Percentiles rank a stretch among this genome's conserved stretches.
Evolutionary conservation across 2,888 invertebrate species (phyloP).

Genomic region (Urechis unicinctus): DNA sequence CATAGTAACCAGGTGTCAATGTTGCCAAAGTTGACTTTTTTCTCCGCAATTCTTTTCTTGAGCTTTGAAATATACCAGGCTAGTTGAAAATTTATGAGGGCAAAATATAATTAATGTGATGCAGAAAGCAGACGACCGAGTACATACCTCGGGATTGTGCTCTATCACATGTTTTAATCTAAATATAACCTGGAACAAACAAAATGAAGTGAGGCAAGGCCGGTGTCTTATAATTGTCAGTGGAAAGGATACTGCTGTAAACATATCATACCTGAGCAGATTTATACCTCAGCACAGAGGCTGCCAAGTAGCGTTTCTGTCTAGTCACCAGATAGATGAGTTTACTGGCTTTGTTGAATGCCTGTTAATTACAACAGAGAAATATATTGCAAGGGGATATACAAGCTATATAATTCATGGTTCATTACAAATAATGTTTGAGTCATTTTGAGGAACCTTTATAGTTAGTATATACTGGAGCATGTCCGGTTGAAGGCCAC

Average conservation of each 20-base stretch:
- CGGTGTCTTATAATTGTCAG: no score
- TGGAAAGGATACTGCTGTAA: background rate
- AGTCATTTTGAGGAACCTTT: no score
- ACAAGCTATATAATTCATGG: no score
- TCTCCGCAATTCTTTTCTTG: conserved; percentile 57
- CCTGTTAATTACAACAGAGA: no score
- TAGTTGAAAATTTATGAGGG: background rate
- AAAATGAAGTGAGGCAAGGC: background rate
- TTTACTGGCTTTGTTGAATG: conserved; percentile 62
- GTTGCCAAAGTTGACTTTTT: conserved; percentile 63
- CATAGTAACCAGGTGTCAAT: conserved; percentile 90
- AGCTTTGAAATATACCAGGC: conserved; percentile 23
- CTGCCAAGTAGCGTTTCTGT: conserved; percentile 74
- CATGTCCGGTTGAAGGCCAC: no score
- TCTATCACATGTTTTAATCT: conserved; percentile 73
- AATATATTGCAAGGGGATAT: no score
- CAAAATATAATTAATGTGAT: background rate
- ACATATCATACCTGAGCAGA: conserved; percentile 66
- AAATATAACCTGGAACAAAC: conserved; percentile 61
- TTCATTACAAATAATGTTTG: no score
- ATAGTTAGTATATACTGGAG: no score
- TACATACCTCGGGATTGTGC: conserved; percentile 63
- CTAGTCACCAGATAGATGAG: conserved; percentile 70
- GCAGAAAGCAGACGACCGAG: background rate
- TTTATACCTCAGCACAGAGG: conserved; percentile 76